Conservation (phyloP, 2,797 vertebrate species). For the Babyrousa celebensis region DNA sequence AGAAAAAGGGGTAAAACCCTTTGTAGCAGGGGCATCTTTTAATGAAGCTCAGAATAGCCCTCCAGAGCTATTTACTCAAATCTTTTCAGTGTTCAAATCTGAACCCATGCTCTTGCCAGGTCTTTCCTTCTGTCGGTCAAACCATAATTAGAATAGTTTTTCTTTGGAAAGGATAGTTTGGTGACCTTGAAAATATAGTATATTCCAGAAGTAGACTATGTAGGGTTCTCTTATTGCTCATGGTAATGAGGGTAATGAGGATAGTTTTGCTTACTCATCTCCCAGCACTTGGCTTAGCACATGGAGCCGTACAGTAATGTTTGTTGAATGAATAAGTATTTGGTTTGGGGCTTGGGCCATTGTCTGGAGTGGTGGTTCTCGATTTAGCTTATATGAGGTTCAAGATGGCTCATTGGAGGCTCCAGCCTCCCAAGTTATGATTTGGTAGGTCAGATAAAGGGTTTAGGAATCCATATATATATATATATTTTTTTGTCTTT, state of each 20-base stretch:
- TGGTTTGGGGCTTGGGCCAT: neutral
- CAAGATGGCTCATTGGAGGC: neutral
- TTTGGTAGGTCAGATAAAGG: neutral
- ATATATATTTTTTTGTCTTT: no score
- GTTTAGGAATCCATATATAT: neutral
- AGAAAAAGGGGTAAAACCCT: conserved; percentile 22
- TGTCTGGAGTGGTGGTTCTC: neutral
- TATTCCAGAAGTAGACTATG: conserved; percentile 39
- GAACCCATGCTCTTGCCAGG: neutral
- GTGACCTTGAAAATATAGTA: conserved; percentile 43
- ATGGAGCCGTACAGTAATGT: neutral
- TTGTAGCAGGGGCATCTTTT: conserved; percentile 33
- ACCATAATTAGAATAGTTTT: conserved; percentile 50
- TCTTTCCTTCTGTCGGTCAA: conserved; percentile 29
- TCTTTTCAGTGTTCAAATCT: neutral
- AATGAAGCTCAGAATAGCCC: conserved; percentile 50
- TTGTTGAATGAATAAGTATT: conserved; percentile 10
- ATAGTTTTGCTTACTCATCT: neutral
- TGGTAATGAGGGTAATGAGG: neutral
- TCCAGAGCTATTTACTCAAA: neutral
- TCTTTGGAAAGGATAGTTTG: neutral
- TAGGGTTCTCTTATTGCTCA: neutral
- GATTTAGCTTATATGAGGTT: neutral
- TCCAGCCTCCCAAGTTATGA: neutral
- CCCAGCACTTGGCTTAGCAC: neutral